Conservation (phyloP, 2,888 invertebrate genomes). For the Synergus itoensis region DNA sequence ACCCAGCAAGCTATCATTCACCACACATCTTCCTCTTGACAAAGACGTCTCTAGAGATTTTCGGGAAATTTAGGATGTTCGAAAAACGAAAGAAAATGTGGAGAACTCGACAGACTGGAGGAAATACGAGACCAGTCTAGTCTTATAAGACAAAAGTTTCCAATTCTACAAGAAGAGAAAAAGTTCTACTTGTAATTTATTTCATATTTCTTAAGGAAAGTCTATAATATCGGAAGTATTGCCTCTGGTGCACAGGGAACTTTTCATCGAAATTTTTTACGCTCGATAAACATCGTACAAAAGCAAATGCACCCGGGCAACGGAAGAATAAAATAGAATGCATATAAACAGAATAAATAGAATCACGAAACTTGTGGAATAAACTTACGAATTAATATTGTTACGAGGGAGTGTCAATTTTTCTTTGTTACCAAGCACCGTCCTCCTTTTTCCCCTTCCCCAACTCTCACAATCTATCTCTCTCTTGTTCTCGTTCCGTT, state of each 20-base stretch:
- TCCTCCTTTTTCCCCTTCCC: conserved; percentile 11
- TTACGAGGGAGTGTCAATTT: conserved; percentile 34
- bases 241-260: neutral
- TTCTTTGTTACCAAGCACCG: conserved; percentile 35
- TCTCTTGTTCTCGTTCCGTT: conserved; percentile 4
- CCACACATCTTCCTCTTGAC: neutral
- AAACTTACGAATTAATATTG: conserved; percentile 22
- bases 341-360: conserved; percentile 3
- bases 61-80: neutral
- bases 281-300: conserved; percentile 8
- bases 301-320: neutral
- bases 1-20: neutral
- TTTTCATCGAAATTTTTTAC: neutral
- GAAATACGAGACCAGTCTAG: neutral
- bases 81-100: neutral
- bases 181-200: conserved; percentile 8
- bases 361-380: neutral
- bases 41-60: neutral
- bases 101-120: neutral
- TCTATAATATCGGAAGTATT: conserved; percentile 13
- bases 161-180: neutral
- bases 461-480: neutral
- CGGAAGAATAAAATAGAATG: neutral
- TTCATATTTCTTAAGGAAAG: neutral
- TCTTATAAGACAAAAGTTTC: neutral